Evolutionary conservation across 1,140 invertebrate genomes (phyloP).

Genomic region (Akabosia matsudoensis): DNA sequence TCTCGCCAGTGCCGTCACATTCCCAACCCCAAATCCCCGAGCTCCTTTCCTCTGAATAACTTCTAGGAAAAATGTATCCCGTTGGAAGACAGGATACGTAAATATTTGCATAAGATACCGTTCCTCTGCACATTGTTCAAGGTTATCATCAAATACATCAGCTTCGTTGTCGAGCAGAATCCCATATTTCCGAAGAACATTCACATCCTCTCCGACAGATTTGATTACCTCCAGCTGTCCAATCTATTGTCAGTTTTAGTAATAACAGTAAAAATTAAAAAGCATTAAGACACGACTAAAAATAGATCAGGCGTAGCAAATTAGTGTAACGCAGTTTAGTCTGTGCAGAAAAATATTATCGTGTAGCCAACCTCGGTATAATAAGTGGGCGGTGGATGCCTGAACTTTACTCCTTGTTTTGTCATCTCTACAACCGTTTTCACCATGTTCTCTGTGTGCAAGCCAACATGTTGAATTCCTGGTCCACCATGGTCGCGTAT

Average conservation of each 20-base stretch:
- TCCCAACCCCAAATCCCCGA: constrained; percentile 58
- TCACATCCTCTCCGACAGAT: constrained; percentile 49
- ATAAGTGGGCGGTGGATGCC: constrained; percentile 55
- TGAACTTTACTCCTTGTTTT: constrained; percentile 52
- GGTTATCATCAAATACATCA: constrained; percentile 43
- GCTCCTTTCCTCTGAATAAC: constrained; percentile 57
- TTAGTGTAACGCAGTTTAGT: neutral
- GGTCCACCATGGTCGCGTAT: constrained; percentile 54
- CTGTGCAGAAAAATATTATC: neutral
- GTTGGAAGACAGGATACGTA: constrained; percentile 55
- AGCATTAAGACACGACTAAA: neutral
- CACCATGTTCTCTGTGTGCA: constrained; percentile 53
- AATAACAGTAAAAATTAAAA: neutral
- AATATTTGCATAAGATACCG: constrained; percentile 60
- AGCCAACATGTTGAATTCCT: constrained; percentile 57
- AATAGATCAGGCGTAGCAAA: neutral
- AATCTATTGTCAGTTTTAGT: constrained; percentile 44
- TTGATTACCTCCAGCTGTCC: constrained; percentile 51
- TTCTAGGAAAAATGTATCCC: constrained; percentile 59
- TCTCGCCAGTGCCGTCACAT: constrained; percentile 56
- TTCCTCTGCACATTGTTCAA: constrained; percentile 16
- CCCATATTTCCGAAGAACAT: constrained; percentile 47
- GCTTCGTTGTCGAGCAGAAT: constrained; percentile 48
- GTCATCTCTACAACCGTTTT: constrained; percentile 50
- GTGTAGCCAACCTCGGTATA: constrained; percentile 48